These are phyloP conservation scores for Lucilia sericata DNA, from an alignment of 1,140 invertebrate genomes.

Conservation along the genomic window DNA sequence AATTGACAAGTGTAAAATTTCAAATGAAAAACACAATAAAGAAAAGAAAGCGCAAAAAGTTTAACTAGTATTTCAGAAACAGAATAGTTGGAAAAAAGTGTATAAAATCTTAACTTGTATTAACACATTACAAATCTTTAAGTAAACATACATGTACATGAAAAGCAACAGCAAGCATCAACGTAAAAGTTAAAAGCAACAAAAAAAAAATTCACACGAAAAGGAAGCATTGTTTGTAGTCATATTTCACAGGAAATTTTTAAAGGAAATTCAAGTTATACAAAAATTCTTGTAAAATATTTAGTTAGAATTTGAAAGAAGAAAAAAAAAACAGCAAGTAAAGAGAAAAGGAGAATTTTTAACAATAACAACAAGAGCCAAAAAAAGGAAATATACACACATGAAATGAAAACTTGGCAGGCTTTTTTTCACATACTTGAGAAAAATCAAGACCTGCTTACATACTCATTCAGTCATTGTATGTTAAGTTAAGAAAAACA, in stretches of 20 bases:
- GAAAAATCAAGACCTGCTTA: background rate
- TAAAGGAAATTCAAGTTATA: conserved; percentile 6
- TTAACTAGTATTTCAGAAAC: background rate
- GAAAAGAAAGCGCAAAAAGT: background rate
- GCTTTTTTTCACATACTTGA: background rate
- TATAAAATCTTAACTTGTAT: conserved; percentile 14
- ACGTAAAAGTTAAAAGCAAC: conserved; percentile 3
- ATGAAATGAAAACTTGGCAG: background rate
- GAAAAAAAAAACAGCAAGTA: background rate
- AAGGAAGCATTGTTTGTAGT: background rate
- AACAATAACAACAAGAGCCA: background rate
- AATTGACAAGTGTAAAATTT: conserved; percentile 31
- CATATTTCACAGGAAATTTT: conserved; percentile 8
- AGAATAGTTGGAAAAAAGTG: background rate
- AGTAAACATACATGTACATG: background rate
- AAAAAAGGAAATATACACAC: background rate
- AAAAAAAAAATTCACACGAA: background rate
- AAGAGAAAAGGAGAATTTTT: background rate
- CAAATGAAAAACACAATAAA: background rate
- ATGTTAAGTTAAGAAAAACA: background rate
- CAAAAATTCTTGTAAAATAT: background rate
- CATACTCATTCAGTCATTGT: background rate
- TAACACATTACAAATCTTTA: conserved; percentile 27
- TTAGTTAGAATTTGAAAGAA: background rate
- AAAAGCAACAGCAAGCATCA: background rate